These are phyloP conservation scores for Arothron firmamentum DNA, from an alignment of 2,113 vertebrate species.

Conservation along the genomic window DNA sequence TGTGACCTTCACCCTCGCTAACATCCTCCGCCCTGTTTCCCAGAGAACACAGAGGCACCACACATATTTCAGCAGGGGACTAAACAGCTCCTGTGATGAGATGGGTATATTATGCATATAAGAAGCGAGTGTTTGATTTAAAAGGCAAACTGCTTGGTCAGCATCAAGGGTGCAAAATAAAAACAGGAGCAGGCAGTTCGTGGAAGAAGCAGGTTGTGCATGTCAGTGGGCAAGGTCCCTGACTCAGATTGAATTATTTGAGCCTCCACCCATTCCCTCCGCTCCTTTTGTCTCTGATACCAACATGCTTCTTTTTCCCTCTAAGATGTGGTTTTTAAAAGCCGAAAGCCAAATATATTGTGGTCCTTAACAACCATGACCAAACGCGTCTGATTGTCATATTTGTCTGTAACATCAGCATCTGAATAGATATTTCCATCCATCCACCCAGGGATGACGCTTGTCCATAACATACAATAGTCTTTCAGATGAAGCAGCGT, in stretches of 20 bases:
- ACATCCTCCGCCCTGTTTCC: slow-evolving; percentile 12
- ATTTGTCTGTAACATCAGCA: not conserved
- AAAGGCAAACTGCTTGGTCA: slow-evolving; percentile 70
- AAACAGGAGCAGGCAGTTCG: slow-evolving; percentile 52
- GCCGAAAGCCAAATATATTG: not conserved
- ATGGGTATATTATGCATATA: slow-evolving; percentile 71
- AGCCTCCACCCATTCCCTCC: slow-evolving; percentile 25
- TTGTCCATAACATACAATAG: slow-evolving; percentile 24
- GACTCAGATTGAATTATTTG: slow-evolving; percentile 72
- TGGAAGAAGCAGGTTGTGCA: slow-evolving; percentile 63
- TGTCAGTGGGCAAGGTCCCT: slow-evolving; percentile 69
- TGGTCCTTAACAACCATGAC: not conserved
- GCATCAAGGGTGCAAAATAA: slow-evolving; percentile 62
- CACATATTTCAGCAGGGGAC: slow-evolving; percentile 50
- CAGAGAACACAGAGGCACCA: slow-evolving; percentile 42
- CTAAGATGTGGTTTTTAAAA: slow-evolving; percentile 6
- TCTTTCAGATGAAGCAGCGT: slow-evolving; percentile 39
- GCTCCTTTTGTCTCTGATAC: slow-evolving; percentile 33
- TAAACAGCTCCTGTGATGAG: slow-evolving; percentile 54
- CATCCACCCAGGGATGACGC: slow-evolving; percentile 10
- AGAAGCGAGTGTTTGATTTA: slow-evolving; percentile 62
- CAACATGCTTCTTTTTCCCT: slow-evolving; percentile 24
- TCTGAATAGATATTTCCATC: slow-evolving; percentile 9
- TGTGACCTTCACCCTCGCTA: slow-evolving; percentile 56
- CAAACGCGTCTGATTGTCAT: not conserved